Percentiles rank a stretch among this genome's conserved stretches.
phyloP scores from a whole-genome alignment of 1,140 invertebrate species.

The Drosophila takahashii region DNA sequence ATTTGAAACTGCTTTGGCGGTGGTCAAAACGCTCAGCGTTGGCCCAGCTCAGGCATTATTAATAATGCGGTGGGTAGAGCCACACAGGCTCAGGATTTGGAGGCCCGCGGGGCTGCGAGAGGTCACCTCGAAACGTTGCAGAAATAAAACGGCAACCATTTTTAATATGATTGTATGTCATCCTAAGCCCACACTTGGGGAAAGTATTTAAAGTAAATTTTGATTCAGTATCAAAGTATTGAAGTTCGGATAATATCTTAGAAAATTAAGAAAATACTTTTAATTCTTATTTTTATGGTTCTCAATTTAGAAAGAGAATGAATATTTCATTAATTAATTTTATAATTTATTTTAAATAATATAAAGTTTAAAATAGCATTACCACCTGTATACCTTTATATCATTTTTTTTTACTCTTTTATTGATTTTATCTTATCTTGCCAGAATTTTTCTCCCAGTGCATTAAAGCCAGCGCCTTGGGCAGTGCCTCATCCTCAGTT shows the following conservation, averaged over 20 bases:
- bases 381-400: too few species aligned
- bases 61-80: constrained; percentile 68
- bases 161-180: constrained; percentile 84
- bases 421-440: not conserved
- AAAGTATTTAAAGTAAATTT: not conserved
- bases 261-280: too few species aligned
- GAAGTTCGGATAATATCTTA: too few species aligned
- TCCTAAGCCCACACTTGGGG: constrained; percentile 68
- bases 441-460: not conserved
- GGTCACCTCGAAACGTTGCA: constrained; percentile 78
- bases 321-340: too few species aligned
- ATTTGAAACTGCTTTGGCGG: constrained; percentile 81
- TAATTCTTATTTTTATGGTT: too few species aligned
- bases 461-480: constrained; percentile 28
- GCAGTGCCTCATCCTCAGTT: constrained; percentile 29
- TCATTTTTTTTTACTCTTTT: too few species aligned
- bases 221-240: too few species aligned
- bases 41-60: constrained; percentile 63
- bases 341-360: too few species aligned
- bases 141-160: constrained; percentile 82
- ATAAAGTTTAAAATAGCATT: too few species aligned
- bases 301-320: too few species aligned
- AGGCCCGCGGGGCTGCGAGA: constrained; percentile 41
- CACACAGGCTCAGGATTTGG: constrained; percentile 11
- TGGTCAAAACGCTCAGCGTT: constrained; percentile 51